These are phyloP conservation scores for Thripadectes ignobilis DNA, from an alignment of 2,797 vertebrate species.

Conservation along the genomic window DNA sequence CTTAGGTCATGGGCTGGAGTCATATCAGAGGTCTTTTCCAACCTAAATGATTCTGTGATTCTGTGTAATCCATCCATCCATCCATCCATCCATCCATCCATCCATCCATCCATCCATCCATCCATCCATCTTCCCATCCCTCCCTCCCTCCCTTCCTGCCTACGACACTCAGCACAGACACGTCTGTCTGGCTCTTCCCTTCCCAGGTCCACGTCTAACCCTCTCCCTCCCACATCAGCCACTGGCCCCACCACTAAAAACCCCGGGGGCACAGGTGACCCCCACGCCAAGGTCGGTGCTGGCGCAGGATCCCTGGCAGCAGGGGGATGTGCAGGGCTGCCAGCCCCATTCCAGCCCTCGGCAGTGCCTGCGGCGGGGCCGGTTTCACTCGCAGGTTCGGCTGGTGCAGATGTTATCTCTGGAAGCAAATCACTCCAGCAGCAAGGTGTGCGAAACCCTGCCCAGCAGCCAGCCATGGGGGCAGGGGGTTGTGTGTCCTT, in stretches of 20 bases:
- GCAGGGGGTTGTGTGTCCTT: neutral
- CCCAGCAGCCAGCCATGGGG: neutral
- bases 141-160: accelerated
- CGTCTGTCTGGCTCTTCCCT: neutral
- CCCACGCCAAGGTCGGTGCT: neutral
- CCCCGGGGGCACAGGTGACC: accelerated
- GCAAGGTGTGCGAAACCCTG: accelerated
- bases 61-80: neutral
- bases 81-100: too few relatives aligned
- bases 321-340: accelerated
- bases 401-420: neutral
- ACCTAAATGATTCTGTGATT: neutral
- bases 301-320: neutral
- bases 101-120: too few relatives aligned
- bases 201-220: neutral
- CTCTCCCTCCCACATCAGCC: neutral
- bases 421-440: neutral
- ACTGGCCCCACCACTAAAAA: neutral
- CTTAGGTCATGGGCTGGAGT: neutral
- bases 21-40: neutral
- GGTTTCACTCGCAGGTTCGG: accelerated
- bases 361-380: accelerated
- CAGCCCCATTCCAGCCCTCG: neutral
- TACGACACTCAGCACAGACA: neutral
- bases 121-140: too few relatives aligned